Percentiles rank a stretch among this genome's conserved stretches.
Evolutionary conservation across 2,113 vertebrate genomes (phyloP).

Genomic region (Regulus satrapa): DNA sequence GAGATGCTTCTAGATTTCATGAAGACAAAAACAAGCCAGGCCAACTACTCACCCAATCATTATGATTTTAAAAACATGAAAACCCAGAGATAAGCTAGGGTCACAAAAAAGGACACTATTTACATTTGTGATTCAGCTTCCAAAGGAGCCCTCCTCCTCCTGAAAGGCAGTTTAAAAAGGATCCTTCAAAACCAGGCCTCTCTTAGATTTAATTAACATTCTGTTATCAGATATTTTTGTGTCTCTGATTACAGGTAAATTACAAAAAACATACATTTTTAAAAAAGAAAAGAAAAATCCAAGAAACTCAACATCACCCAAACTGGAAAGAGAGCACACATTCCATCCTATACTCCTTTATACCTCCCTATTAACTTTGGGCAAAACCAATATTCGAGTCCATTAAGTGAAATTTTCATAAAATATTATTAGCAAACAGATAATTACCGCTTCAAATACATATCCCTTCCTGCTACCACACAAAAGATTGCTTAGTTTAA

Average conservation of each 20-base stretch:
- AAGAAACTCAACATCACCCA: not conserved
- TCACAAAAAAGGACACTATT: not conserved
- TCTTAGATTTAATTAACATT: not conserved
- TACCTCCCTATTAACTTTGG: not conserved
- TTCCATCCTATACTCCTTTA: not conserved
- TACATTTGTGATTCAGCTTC: not conserved
- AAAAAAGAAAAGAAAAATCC: not conserved
- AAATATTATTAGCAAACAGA: not conserved
- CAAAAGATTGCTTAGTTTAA: not conserved
- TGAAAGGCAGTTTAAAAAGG: not conserved
- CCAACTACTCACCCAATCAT: not conserved
- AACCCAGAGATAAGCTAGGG: not conserved
- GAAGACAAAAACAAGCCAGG: not conserved
- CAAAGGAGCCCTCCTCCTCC: not conserved
- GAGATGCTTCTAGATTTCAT: not conserved
- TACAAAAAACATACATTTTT: not conserved
- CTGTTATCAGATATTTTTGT: not conserved
- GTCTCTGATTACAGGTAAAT: not conserved
- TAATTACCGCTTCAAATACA: not conserved
- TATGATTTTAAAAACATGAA: not conserved
- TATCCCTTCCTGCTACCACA: not conserved
- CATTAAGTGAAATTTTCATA: not conserved
- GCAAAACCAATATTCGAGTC: not conserved
- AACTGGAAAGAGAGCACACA: not conserved
- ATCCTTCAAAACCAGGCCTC: not conserved